Evolutionary conservation across 2,113 vertebrate species (phyloP).

Genomic region (Leucoraja erinaceus): DNA sequence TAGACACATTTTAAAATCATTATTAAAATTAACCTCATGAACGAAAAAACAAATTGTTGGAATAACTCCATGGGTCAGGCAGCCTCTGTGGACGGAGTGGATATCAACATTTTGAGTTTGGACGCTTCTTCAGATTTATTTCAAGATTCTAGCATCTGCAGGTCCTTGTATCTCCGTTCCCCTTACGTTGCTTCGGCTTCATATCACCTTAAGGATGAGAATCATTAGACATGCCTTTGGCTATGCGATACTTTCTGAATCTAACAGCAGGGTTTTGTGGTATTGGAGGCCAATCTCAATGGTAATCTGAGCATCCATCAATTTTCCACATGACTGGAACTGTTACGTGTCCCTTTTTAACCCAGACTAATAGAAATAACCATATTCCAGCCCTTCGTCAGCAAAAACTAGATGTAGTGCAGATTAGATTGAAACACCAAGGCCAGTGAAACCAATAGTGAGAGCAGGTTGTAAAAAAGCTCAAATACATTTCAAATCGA

Average conservation of each 20-base stretch:
- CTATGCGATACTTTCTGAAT: not conserved
- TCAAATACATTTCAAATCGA: slow-evolving; percentile 21
- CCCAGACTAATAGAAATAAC: not conserved
- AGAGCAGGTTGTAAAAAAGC: not conserved
- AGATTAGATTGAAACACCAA: slow-evolving; percentile 17
- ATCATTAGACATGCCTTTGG: not conserved
- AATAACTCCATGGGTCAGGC: too few relatives aligned
- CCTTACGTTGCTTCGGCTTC: not conserved
- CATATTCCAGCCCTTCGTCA: not conserved
- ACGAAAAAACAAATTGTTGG: too few relatives aligned
- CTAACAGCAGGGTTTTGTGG: not conserved
- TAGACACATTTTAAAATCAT: not conserved
- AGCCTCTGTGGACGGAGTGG: too few relatives aligned
- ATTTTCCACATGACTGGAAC: not conserved
- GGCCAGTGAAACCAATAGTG: not conserved
- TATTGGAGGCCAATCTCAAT: not conserved
- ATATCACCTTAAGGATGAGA: not conserved
- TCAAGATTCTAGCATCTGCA: too few relatives aligned
- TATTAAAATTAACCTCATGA: too few relatives aligned
- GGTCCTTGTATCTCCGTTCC: too few relatives aligned
- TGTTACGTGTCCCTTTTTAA: not conserved
- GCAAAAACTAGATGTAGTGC: not conserved
- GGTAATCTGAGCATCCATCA: not conserved
- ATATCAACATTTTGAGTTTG: too few relatives aligned
- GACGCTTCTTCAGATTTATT: too few relatives aligned